Conservation (phyloP, 2,888 invertebrate species). For the Eupithecia tripunctaria region DNA sequence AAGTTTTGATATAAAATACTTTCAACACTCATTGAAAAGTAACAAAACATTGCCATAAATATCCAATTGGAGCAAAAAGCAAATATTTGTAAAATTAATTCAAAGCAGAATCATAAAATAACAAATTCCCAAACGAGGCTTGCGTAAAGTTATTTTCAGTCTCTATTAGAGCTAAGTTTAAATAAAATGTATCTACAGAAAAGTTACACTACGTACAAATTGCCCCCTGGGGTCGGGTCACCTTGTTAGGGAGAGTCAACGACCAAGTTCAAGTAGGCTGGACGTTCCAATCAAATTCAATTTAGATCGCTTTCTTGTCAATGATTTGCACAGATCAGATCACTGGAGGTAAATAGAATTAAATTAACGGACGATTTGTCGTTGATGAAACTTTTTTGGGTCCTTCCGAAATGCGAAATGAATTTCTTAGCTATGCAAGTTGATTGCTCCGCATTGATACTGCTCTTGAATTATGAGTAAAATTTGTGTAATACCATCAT, state of each 20-base stretch:
- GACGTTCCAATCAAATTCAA: constrained; percentile 13
- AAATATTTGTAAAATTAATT: neutral
- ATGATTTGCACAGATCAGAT: constrained; percentile 17
- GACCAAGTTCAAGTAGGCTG: constrained; percentile 13
- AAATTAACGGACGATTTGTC: constrained; percentile 7
- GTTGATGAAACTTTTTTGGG: neutral
- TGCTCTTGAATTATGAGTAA: neutral
- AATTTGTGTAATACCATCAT: neutral
- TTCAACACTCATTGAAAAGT: neutral
- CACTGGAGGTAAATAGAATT: constrained; percentile 9
- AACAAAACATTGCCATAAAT: neutral
- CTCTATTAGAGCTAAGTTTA: constrained; percentile 7
- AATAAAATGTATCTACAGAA: constrained; percentile 10
- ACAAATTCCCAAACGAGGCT: neutral
- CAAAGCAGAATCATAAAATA: neutral
- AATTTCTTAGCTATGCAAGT: neutral
- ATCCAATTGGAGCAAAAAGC: neutral
- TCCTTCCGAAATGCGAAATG: neutral
- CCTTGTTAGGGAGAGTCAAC: constrained; percentile 14
- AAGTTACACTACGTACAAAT: constrained; percentile 5
- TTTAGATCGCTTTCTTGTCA: neutral
- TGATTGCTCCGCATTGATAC: neutral
- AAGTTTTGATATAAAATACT: too few species aligned
- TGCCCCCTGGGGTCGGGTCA: neutral
- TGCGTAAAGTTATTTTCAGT: neutral